Percentiles rank a stretch among this genome's conserved stretches.
Evolutionary conservation across 1,140 invertebrate species (phyloP).

Genomic region (Coenobita brevimanus): DNA sequence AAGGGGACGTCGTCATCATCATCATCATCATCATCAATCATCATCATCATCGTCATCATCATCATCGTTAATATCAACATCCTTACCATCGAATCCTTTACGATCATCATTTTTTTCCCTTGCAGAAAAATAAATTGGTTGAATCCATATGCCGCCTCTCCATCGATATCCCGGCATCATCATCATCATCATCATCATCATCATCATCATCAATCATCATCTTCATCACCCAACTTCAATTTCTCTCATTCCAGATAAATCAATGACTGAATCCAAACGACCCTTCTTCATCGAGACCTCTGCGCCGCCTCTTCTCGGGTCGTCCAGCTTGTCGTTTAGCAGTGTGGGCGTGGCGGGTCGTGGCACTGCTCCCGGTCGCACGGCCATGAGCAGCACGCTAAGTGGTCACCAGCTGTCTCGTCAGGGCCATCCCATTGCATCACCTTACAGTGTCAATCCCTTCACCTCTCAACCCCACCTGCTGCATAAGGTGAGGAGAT

Average conservation of each 20-base stretch:
- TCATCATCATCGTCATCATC: too few relatives aligned
- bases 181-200: neutral
- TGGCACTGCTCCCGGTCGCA: slow-evolving; percentile 32
- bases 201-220: neutral
- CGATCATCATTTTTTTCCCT: too few relatives aligned
- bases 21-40: too few relatives aligned
- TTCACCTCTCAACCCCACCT: slow-evolving; percentile 69
- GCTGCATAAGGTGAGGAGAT: slow-evolving; percentile 57
- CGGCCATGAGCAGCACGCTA: slow-evolving; percentile 41
- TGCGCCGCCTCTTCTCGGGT: slow-evolving; percentile 48
- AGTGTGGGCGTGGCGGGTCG: slow-evolving; percentile 25
- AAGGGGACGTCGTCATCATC: too few relatives aligned
- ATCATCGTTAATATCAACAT: too few relatives aligned
- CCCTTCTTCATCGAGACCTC: slow-evolving; percentile 69
- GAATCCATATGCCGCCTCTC: too few relatives aligned
- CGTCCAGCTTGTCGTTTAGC: slow-evolving; percentile 57
- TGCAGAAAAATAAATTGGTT: too few relatives aligned
- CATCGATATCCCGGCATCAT: too few relatives aligned
- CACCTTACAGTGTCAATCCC: slow-evolving; percentile 67
- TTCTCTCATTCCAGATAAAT: slow-evolving; percentile 48
- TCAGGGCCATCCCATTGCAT: slow-evolving; percentile 26
- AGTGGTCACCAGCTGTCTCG: slow-evolving; percentile 48
- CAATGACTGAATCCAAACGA: slow-evolving; percentile 50
- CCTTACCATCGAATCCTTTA: too few relatives aligned
- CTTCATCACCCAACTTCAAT: neutral